A percentile compares a stretch with the other conserved stretches of the same genome.
Conservation (phyloP, 2,797 vertebrate genomes). For the Rhinichthys osculus region DNA sequence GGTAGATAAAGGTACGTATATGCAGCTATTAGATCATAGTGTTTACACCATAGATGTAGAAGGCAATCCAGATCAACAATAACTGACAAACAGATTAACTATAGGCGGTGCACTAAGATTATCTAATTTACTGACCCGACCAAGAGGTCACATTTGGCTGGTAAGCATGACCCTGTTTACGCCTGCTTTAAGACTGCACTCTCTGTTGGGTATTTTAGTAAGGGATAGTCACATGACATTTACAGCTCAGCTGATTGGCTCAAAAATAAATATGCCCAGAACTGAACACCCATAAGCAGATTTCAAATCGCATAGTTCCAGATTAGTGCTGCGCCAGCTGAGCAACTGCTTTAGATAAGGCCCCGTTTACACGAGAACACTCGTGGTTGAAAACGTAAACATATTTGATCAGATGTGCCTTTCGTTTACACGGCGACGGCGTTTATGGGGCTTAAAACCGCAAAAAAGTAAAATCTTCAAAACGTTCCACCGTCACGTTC, state of each 20-base stretch:
- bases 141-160: neutral
- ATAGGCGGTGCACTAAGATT: neutral
- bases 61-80: neutral
- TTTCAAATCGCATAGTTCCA: neutral
- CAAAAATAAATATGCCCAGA: neutral
- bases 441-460: no score
- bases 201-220: neutral
- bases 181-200: neutral
- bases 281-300: neutral
- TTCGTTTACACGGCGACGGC: no score
- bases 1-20: neutral
- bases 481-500: no score
- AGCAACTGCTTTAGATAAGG: neutral
- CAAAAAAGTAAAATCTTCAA: no score
- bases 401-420: no score
- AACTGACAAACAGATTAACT: neutral
- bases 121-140: neutral
- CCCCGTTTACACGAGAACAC: no score
- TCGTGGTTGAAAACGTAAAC: no score
- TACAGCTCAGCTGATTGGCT: neutral
- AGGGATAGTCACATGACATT: neutral
- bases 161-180: neutral
- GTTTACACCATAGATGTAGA: neutral
- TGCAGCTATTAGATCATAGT: neutral
- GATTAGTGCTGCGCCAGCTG: neutral